Evolutionary conservation across 1,140 invertebrate species (phyloP), one percentile per base, ranked within the genome.

Genomic region (Penaeus japonicus): DNA sequence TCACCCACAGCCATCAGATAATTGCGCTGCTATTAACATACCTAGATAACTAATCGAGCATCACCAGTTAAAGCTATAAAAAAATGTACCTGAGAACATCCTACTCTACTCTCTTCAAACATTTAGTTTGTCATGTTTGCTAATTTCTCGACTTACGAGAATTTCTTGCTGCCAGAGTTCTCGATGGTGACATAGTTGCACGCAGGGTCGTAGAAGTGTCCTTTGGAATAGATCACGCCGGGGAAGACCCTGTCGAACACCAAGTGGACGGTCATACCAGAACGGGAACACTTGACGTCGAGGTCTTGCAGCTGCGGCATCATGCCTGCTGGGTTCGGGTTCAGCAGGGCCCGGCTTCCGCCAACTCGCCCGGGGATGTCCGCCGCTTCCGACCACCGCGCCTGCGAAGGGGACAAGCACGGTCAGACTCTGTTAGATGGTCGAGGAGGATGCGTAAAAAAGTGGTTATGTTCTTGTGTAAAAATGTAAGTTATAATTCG

Each of bases 201-300:
- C 85, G 94, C 94, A 18, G 94, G 94, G 91, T 96, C 94, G 57
- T 93, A 94, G 90, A 94, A 94, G 87, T 94, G 94, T 20, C 95
- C 95, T 91, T 96, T 95, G 90, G 95, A 96, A 93, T 96, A 96
- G 53, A 96, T 94, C 24, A 96, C 93, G n/a, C 95, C 95, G 89
- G 95, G 93, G 90, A 95, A 96, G 1, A 94, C 92, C 62, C 94
- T 93, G 4, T 94, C 92, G 91, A 96, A 96, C 39, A 95, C 94
- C 0, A 96, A 93, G 53, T 94, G 94, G 2, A 96, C 95, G 54
- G 93, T 92, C 91, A 96, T 95, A 22, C 92, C 94, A 4, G 92
- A 92, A 10, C 92, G 92, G 10, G 93, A 93, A 90, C 95, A 96
- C 91, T 95, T 94, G 0, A 95, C 95, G 87, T 96, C 93, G n/a